Base-by-base conservation (phyloP, 1,140 invertebrate genomes). In the Brachionus koreanus region DNA sequence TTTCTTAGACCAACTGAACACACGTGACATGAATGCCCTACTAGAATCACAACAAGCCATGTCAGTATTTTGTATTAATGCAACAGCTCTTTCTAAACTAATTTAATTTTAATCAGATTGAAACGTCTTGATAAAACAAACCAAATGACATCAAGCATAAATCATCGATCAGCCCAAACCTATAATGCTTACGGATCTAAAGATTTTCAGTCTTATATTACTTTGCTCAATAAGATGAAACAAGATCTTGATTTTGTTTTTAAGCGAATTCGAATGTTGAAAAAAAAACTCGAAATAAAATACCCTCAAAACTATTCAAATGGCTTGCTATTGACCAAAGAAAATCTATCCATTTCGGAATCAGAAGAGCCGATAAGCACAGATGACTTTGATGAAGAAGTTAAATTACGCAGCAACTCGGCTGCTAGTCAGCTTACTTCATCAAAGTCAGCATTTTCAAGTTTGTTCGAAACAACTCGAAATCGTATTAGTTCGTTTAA, bases 191-290 rank as follows among this genome's bases (percentile, higher is more conserved):
- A 43, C 23, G 76, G 23, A 39, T 16, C 9, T 16, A 79, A 79
- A 65, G 76, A 79, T 25, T 65, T 79, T 39, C 76, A 79, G 25
- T 79, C 76, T 10, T 61, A 57, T n/a, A 79, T 79, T n/a, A 39
- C 29, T 61, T 43, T 79, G 16, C 33, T 79, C 6, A 35, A 19
- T 65, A n/a, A 33, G 5, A 79, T 79, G 76, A 57, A 65, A 63
- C 46, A 42, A 37, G 76, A 79, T 49, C 33, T 79, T 2, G 76
- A 79, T 39, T 61, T 37, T 65, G 35, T 79, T 13, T 79, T 79
- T 19, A 57, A 65, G 12, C 46, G 49, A 61, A 43, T 79, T 19
- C 33, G 49, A 23, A 61, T 25, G n/a, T 23, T 79, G 16, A 79
- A 79, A 65, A 57, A 61, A n/a, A 79, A 79, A 65, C 76, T 79